Evolutionary conservation across 2,113 vertebrate species (phyloP).

Genomic region (Kryptolebias marmoratus): DNA sequence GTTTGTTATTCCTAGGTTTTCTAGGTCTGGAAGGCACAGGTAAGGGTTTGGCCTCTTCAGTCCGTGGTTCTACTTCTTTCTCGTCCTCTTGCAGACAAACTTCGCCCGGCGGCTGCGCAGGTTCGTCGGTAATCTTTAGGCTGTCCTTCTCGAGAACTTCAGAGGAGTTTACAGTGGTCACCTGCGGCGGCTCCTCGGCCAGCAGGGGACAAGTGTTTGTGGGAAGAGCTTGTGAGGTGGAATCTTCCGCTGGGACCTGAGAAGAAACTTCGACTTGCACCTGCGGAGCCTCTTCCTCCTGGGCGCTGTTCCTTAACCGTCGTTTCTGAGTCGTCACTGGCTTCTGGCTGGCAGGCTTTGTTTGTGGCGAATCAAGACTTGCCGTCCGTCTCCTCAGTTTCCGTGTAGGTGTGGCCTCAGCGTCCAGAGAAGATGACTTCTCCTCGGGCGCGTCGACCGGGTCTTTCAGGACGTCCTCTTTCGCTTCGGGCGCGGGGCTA

Average conservation of each 20-base stretch:
- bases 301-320: slow-evolving; percentile 52
- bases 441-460: slow-evolving; percentile 57
- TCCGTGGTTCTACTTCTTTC: slow-evolving; percentile 51
- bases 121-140: slow-evolving; percentile 19
- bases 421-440: slow-evolving; percentile 30
- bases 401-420: slow-evolving; percentile 37
- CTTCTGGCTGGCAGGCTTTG: slow-evolving; percentile 66
- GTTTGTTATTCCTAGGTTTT: slow-evolving; percentile 63
- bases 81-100: slow-evolving; percentile 35
- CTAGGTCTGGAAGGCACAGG: slow-evolving; percentile 70
- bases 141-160: slow-evolving; percentile 31
- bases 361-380: slow-evolving; percentile 52
- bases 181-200: slow-evolving; percentile 22
- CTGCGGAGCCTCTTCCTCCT: slow-evolving; percentile 36
- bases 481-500: slow-evolving; percentile 61
- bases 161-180: slow-evolving; percentile 25
- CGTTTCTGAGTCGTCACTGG: slow-evolving; percentile 60
- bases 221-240: slow-evolving; percentile 51
- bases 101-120: slow-evolving; percentile 41
- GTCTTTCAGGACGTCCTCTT: slow-evolving; percentile 63
- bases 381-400: slow-evolving; percentile 64
- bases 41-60: slow-evolving; percentile 58
- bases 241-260: slow-evolving; percentile 56
- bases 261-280: slow-evolving; percentile 39
- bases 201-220: slow-evolving; percentile 38